Base-by-base conservation (phyloP, 2,797 vertebrate genomes). In the Rhadinocentrus ornatus region DNA sequence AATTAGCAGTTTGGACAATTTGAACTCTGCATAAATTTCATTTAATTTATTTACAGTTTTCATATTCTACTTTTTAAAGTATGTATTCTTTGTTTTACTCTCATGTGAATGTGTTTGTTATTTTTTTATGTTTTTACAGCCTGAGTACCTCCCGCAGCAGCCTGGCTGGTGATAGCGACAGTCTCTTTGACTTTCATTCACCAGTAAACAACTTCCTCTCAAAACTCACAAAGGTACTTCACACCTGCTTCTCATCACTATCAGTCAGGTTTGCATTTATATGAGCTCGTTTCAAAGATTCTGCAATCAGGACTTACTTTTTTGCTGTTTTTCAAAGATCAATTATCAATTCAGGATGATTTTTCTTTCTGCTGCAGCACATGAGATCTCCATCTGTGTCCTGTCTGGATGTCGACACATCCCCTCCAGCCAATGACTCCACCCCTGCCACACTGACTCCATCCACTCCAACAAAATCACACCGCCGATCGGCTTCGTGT, bases 371-470 rank as follows among this genome's bases (percentile, higher is more conserved):
- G 8, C 71, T 81, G 72, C 84, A 97, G 96, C 96, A 96, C 61
- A 92, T 95, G 93, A 96, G 95, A 78, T 97, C 96, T 74, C 96
- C 96, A 0, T 97, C 96, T 0, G 96, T 96, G 72, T 96, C 96
- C 6, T 94, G 96, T 48, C 92, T 97, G 90, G 96, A 97, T 73
- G 93, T 94, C 2, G 94, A 94, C 6, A 93, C 94, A 2, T 93
- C 96, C 20, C 92, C 95, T n/a, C 81, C 92, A 2, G 72, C 92
- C 56, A 78, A 67, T 20, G 91, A 93, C 20, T 91, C 91, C 77
- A 86, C 70, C 56, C 85, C 93, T 0, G 73, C 88, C 53, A 26
- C 71, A 3, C 74, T 91, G 85, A 93, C 91, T 65, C 94, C 92
- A 0, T 89, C 92, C 62, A 90, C 83, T 3, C 90, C 85, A 68